Evolutionary conservation across 1,140 invertebrate species (phyloP), one percentile per base, ranked within the genome.

Genomic region (Euwallacea similis): DNA sequence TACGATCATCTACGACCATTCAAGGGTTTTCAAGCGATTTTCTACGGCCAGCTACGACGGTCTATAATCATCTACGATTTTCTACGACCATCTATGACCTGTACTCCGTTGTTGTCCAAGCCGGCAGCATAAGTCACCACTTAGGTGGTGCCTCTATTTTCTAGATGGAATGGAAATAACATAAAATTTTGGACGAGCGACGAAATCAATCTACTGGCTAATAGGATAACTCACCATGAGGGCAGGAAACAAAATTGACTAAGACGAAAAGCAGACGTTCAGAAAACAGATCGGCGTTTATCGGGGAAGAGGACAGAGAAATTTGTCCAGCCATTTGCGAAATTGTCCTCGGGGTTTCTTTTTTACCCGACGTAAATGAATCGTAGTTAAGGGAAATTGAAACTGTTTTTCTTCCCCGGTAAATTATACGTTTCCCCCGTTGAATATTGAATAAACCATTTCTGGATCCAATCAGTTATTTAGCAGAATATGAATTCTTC

Each of bases 211-310:
- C n/a, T 16, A 21, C 13, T 11, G 21, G 47, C 21, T 50, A 65
- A 65, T 53, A 50, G 21, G 65, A 66, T 66, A 66, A 66, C 58
- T 66, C 42, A 66, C 65, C 33, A 11, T 33, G 33, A 66, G 58
- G 44, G 44, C 16, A 66, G 54, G 54, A 56, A 50, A 54, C 63
- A 65, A 53, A 65, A 65, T 65, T 65, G 65, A 66, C 65, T 56
- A 44, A 66, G 65, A 66, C 54, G 65, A 66, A 66, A 66, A 47
- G 41, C 65, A 66, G 65, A 66, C 65, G 65, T 66, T 66, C 44
- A 42, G 53, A 42, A 66, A 66, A 66, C 65, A 66, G 65, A 66
- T 66, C 65, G 65, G n/a, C 47, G 65, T 16, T 66, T 66, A 66
- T 66, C 65, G 65, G 54, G n/a, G 65, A 66, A 58, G 44, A 56